These are phyloP conservation scores for Lasioglossum zephyrum DNA, from an alignment of 2,888 invertebrate genomes.

Conservation along the genomic window DNA sequence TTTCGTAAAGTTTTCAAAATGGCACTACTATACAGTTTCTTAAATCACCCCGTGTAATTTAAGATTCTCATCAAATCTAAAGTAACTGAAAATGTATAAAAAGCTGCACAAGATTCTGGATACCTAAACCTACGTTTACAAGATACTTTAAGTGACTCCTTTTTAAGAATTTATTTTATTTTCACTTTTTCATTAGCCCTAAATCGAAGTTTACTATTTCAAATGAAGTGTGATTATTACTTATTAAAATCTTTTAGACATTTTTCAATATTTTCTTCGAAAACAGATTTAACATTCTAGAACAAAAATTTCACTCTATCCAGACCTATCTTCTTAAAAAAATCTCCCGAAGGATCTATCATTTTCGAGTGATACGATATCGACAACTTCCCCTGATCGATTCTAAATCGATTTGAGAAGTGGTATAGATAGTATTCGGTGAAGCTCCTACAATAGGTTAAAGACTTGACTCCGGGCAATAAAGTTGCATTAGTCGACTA, in stretches of 20 bases:
- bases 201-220: neutral
- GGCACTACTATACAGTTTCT: neutral
- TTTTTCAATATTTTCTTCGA: neutral
- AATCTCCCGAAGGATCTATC: neutral
- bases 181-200: neutral
- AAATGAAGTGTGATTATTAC: neutral
- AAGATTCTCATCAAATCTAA: neutral
- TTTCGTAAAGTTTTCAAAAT: neutral
- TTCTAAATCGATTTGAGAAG: neutral
- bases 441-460: neutral
- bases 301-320: neutral
- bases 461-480: neutral
- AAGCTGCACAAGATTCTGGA: neutral
- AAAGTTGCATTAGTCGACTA: conserved; percentile 19
- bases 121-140: neutral
- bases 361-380: neutral
- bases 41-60: neutral
- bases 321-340: neutral
- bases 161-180: neutral
- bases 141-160: neutral
- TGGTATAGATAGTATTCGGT: neutral
- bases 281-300: neutral
- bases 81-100: neutral
- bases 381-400: neutral
- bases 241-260: neutral